phyloP scores from a whole-genome alignment of 2,113 vertebrate species.

The Tragulus kanchil region DNA sequence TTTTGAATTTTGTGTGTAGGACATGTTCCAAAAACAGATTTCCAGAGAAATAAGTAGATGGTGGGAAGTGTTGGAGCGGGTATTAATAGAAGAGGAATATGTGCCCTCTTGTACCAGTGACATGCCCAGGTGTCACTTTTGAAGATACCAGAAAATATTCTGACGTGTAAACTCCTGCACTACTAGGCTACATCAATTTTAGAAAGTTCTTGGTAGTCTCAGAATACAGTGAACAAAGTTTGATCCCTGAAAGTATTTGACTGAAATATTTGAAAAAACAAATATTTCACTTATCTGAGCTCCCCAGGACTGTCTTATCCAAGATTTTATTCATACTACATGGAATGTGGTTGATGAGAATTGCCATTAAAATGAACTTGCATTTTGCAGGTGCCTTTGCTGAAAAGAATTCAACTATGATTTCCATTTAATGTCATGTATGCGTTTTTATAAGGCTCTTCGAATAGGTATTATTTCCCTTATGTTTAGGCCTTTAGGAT shows the following conservation, averaged over 20 bases:
- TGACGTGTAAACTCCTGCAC: background rate
- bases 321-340: background rate
- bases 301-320: background rate
- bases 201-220: background rate
- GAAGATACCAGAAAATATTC: background rate
- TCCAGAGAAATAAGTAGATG: background rate
- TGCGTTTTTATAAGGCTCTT: background rate
- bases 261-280: background rate
- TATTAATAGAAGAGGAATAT: background rate
- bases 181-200: background rate
- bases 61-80: background rate
- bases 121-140: background rate
- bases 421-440: background rate
- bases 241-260: background rate
- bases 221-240: background rate
- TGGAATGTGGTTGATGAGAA: background rate
- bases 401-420: background rate
- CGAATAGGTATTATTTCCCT: background rate
- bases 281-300: background rate
- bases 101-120: fast-evolving
- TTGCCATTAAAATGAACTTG: background rate
- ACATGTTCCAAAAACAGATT: background rate
- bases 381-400: background rate
- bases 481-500: background rate
- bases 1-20: constrained; percentile 1